Evolutionary conservation across 2,888 invertebrate species (phyloP).

Genomic region (Drosophila engyochracea): DNA sequence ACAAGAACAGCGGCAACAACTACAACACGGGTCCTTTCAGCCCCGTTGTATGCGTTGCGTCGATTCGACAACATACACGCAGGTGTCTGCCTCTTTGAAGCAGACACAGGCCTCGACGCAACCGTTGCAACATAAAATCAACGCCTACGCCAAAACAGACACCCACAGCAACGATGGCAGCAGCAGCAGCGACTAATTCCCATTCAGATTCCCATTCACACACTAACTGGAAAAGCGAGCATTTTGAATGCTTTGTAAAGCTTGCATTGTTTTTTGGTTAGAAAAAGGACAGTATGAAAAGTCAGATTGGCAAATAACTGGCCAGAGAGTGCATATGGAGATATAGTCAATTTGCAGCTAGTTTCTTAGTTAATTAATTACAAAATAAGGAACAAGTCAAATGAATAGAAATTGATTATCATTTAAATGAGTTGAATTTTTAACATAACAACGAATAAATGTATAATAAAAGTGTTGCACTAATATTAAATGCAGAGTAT

Average conservation of each 20-base stretch:
- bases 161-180: slow-evolving; percentile 6
- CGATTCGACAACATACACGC: slow-evolving; percentile 22
- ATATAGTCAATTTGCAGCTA: neutral
- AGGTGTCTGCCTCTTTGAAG: slow-evolving; percentile 20
- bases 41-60: slow-evolving; percentile 42
- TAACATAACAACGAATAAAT: neutral
- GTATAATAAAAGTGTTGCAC: no score
- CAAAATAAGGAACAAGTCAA: neutral
- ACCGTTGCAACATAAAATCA: slow-evolving; percentile 34
- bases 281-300: neutral
- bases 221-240: neutral
- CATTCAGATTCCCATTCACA: slow-evolving; percentile 15
- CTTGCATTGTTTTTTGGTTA: slow-evolving; percentile 1
- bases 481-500: slow-evolving; percentile 19
- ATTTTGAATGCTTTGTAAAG: neutral
- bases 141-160: slow-evolving; percentile 13
- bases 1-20: neutral
- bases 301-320: neutral
- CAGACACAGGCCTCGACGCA: slow-evolving; percentile 14
- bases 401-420: neutral
- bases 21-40: neutral
- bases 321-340: neutral
- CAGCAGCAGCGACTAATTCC: slow-evolving; percentile 16
- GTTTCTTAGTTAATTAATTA: neutral
- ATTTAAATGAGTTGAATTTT: neutral